Conservation (phyloP, 2,888 invertebrate species). For the Lamellibrachia satsuma region DNA sequence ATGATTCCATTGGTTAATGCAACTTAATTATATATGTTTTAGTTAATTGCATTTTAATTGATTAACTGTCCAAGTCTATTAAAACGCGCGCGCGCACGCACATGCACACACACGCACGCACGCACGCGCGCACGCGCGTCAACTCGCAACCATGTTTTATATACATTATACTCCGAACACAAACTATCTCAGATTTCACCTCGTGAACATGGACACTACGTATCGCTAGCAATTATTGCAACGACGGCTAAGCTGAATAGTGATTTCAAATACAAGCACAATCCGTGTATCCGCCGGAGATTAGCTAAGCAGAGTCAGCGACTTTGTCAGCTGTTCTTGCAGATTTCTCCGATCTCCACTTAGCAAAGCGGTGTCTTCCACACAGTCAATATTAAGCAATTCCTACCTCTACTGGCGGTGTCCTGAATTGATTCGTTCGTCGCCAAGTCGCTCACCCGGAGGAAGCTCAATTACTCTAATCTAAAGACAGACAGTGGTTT, state of each 20-base stretch:
- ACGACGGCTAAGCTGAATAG: too few relatives aligned
- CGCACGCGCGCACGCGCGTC: neutral
- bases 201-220: too few relatives aligned
- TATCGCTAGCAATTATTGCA: too few relatives aligned
- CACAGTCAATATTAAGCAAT: neutral
- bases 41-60: too few relatives aligned
- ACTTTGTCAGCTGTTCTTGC: neutral
- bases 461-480: neutral
- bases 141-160: neutral
- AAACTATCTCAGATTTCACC: too few relatives aligned
- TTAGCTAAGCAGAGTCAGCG: neutral
- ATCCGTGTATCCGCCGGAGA: too few relatives aligned
- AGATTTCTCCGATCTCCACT: neutral
- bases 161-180: neutral
- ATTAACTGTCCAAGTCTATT: too few relatives aligned
- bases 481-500: neutral
- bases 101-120: too few relatives aligned
- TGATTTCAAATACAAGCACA: too few relatives aligned
- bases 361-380: neutral
- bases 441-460: slow-evolving; percentile 3
- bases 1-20: too few relatives aligned
- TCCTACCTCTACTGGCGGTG: neutral
- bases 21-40: too few relatives aligned
- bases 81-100: too few relatives aligned
- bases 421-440: neutral